Conservation (phyloP, 2,113 vertebrate species). For the Pollimyrus isidori region DNA sequence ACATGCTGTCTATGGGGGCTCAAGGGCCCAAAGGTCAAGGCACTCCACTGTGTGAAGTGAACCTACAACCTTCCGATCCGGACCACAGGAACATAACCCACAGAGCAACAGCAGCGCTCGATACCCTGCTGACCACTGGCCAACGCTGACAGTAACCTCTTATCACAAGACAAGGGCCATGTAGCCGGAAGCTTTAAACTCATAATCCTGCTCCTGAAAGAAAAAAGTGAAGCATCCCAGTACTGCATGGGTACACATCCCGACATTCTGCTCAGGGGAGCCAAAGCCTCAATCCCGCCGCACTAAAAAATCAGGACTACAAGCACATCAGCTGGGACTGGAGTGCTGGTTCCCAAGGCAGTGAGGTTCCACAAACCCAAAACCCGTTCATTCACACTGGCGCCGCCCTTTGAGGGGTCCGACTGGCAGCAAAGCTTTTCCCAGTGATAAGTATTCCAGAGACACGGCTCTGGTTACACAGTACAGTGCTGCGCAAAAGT, state of each 20-base stretch:
- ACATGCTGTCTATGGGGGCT: background rate
- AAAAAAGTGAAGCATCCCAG: background rate
- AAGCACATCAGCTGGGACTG: background rate
- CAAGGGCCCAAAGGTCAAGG: background rate
- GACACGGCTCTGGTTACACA: background rate
- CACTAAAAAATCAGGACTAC: background rate
- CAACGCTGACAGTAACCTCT: background rate
- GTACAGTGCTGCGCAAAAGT: background rate
- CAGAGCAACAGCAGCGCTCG: background rate
- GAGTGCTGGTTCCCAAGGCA: background rate
- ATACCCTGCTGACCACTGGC: background rate
- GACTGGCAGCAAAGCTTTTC: background rate
- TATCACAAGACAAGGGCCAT: background rate
- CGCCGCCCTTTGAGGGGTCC: background rate
- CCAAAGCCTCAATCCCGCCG: background rate
- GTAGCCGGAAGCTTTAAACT: background rate
- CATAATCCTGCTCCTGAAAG: background rate
- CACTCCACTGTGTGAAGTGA: background rate
- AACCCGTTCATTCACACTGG: background rate
- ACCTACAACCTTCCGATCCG: background rate
- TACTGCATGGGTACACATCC: background rate
- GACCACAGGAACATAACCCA: background rate
- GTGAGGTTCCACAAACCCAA: background rate
- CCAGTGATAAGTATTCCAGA: background rate
- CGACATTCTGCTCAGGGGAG: background rate